These are phyloP conservation scores for Torymus aiolomorphi DNA, from an alignment of 2,888 invertebrate species.

Conservation along the genomic window DNA sequence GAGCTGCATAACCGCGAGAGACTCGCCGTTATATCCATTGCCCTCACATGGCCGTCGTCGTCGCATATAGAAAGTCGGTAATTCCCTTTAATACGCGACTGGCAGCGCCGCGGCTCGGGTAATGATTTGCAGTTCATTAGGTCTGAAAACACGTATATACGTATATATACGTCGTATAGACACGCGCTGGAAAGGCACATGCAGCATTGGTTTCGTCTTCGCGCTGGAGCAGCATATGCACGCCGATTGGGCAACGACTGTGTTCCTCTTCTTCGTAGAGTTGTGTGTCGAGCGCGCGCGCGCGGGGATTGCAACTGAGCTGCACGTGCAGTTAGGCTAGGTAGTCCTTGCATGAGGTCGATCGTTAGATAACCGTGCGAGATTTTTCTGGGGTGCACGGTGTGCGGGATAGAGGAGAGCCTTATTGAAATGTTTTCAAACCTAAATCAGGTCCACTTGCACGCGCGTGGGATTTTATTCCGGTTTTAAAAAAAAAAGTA, in stretches of 20 bases:
- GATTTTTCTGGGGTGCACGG: not conserved
- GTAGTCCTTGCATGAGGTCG: constrained; percentile 46
- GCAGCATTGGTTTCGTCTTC: not conserved
- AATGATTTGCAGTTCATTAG: constrained; percentile 51
- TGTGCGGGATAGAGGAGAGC: no score
- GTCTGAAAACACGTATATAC: constrained; percentile 4
- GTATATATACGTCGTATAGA: not conserved
- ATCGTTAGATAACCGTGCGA: constrained; percentile 38
- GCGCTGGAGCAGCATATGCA: not conserved
- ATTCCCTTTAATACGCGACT: constrained; percentile 42
- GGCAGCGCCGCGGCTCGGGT: not conserved
- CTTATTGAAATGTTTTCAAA: no score
- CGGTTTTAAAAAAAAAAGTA: no score
- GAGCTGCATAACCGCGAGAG: no score
- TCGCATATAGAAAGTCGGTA: constrained; percentile 39
- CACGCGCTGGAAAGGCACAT: not conserved
- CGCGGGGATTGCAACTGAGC: not conserved
- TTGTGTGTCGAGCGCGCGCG: no score
- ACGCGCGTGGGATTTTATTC: no score
- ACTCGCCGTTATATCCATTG: no score
- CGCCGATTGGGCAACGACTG: constrained; percentile 34
- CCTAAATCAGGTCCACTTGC: no score
- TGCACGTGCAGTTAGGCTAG: not conserved
- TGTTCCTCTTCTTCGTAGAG: constrained; percentile 4
- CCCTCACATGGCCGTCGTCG: not conserved